Percentiles rank a stretch among this genome's conserved stretches.
Evolutionary conservation across 2,888 invertebrate species (phyloP).

Genomic region (Frankliniella fusca): DNA sequence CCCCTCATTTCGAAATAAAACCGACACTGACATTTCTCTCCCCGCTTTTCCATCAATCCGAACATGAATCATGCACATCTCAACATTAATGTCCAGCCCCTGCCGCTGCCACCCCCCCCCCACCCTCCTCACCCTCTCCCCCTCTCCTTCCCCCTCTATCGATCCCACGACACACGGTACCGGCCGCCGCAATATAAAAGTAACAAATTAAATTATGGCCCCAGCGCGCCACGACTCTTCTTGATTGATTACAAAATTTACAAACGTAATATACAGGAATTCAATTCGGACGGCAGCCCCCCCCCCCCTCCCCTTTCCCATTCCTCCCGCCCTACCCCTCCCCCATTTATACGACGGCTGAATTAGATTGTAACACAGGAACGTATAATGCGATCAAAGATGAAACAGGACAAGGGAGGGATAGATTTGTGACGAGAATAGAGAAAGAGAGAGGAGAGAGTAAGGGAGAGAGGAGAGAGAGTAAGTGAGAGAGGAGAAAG

Average conservation of each 20-base stretch:
- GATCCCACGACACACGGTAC: slow-evolving; percentile 11
- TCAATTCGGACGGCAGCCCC: not conserved
- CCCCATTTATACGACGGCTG: not conserved
- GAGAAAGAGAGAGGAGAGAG: too few species aligned
- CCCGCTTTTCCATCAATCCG: not conserved
- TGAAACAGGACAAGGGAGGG: not conserved
- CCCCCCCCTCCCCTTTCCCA: not conserved
- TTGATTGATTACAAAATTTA: slow-evolving; percentile 16
- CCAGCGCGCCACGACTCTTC: not conserved
- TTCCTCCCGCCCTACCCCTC: not conserved
- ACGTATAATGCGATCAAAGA: slow-evolving; percentile 14
- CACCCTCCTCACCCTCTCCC: not conserved
- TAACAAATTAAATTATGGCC: slow-evolving; percentile 23
- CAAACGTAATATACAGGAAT: not conserved
- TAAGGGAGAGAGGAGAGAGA: too few species aligned
- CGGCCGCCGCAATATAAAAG: slow-evolving; percentile 14
- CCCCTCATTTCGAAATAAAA: too few species aligned
- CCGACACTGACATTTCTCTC: too few species aligned
- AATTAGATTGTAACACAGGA: slow-evolving; percentile 6
- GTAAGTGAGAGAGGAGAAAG: too few species aligned
- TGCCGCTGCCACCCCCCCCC: not conserved
- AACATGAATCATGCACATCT: slow-evolving; percentile 11
- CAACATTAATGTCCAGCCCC: slow-evolving; percentile 3
- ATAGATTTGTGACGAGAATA: too few species aligned
- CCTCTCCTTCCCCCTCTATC: not conserved